Percentiles rank a stretch among this genome's conserved stretches.
These are phyloP conservation scores for Oreotrochilus melanogaster DNA, from an alignment of 2,113 vertebrate species.

Conservation along the genomic window DNA sequence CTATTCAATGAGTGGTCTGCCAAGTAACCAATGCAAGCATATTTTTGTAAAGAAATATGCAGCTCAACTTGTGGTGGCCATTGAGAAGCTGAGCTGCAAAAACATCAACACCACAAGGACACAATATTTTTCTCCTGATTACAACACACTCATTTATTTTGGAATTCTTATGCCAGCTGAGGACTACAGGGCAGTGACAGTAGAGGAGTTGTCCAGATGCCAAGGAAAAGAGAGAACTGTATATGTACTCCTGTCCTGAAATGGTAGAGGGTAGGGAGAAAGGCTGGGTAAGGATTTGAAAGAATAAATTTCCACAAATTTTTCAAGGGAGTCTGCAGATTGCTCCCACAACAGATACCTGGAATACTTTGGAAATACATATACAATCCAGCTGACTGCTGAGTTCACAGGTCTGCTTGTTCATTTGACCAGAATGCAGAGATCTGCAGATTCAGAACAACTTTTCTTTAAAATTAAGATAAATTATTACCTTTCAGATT, in stretches of 20 bases:
- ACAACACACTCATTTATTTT: slow-evolving; percentile 84
- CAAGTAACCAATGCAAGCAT: slow-evolving; percentile 59
- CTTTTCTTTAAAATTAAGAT: background rate
- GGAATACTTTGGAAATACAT: background rate
- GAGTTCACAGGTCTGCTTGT: background rate
- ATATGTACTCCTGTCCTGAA: slow-evolving; percentile 74
- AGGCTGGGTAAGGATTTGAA: slow-evolving; percentile 30
- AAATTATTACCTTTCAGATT: background rate
- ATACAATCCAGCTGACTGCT: background rate
- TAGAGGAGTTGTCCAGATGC: slow-evolving; percentile 78
- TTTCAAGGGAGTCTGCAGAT: background rate
- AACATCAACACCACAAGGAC: slow-evolving; percentile 81
- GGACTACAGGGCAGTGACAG: slow-evolving; percentile 80
- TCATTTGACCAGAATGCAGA: background rate
- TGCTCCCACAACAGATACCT: background rate
- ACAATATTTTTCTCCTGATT: slow-evolving; percentile 83
- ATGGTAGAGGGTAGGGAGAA: slow-evolving; percentile 68
- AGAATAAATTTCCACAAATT: slow-evolving; percentile 55
- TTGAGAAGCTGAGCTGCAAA: slow-evolving; percentile 76
- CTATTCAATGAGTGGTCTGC: slow-evolving; percentile 63
- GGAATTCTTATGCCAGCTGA: slow-evolving; percentile 80
- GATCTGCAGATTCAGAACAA: background rate
- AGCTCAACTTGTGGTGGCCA: slow-evolving; percentile 68
- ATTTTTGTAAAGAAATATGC: slow-evolving; percentile 80
- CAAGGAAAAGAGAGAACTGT: slow-evolving; percentile 82